phyloP scores from a whole-genome alignment of 2,888 invertebrate species.

The Pristionchus fissidentatus region DNA sequence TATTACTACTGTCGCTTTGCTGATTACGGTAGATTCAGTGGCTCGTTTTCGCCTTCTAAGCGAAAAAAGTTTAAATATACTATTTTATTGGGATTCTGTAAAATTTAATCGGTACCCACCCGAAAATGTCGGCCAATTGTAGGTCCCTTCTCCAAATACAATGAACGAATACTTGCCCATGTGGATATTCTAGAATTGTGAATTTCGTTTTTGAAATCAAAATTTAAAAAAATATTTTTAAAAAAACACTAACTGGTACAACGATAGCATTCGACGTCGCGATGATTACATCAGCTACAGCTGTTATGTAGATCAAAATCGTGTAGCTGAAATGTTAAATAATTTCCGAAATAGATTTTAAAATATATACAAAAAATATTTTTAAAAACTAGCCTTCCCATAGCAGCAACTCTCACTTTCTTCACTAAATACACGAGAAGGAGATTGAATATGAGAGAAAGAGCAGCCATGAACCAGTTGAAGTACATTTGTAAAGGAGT shows the following conservation, averaged over 20 bases:
- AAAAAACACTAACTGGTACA: constrained; percentile 27
- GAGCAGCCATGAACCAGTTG: neutral
- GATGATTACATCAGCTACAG: constrained; percentile 24
- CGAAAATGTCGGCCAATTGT: neutral
- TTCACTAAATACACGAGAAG: constrained; percentile 8
- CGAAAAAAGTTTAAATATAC: neutral
- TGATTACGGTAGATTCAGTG: neutral
- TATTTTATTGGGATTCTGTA: no score
- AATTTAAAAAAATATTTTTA: neutral
- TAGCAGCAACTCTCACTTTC: neutral
- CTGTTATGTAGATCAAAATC: neutral
- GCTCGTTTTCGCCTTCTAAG: neutral
- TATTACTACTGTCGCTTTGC: no score
- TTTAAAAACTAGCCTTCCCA: constrained; percentile 24
- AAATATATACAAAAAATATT: neutral
- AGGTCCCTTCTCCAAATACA: constrained; percentile 33
- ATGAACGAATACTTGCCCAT: constrained; percentile 41
- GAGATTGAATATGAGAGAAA: neutral
- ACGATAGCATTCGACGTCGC: constrained; percentile 30
- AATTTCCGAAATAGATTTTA: neutral
- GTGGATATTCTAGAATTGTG: constrained; percentile 22
- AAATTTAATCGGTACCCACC: no score
- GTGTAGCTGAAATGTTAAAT: neutral
- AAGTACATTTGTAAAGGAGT: neutral
- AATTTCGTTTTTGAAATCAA: neutral